phyloP scores from a whole-genome alignment of 2,797 vertebrate genomes.

The Ammospiza maritima region DNA sequence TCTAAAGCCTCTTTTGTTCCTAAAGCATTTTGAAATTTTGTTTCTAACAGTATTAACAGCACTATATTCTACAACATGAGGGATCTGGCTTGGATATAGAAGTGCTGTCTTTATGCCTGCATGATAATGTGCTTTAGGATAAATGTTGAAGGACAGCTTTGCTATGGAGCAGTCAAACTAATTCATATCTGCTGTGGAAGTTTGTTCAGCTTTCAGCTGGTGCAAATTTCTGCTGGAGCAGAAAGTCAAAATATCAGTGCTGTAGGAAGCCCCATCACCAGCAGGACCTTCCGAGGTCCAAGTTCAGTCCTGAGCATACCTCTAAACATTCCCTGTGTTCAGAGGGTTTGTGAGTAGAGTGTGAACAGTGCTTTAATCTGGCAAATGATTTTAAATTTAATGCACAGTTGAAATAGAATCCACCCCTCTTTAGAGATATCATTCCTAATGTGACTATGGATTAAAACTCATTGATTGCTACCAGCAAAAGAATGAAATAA shows the following conservation, averaged over 20 bases:
- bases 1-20: neutral
- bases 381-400: neutral
- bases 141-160: neutral
- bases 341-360: neutral
- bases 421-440: neutral
- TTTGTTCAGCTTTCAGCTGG: neutral
- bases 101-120: neutral
- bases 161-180: neutral
- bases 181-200: accelerated
- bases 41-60: neutral
- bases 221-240: neutral
- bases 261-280: neutral
- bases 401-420: neutral
- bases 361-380: neutral
- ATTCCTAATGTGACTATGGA: neutral
- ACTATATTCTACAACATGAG: neutral
- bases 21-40: neutral
- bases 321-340: neutral
- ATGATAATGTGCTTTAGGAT: neutral
- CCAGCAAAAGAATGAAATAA: neutral
- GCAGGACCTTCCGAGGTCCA: neutral
- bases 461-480: neutral
- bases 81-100: neutral
- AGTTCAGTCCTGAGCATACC: neutral
- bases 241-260: neutral